A percentile compares a stretch with the other conserved stretches of the same genome.
Conservation (phyloP, 2,888 invertebrate species). For the Trachelus iudaicus region DNA sequence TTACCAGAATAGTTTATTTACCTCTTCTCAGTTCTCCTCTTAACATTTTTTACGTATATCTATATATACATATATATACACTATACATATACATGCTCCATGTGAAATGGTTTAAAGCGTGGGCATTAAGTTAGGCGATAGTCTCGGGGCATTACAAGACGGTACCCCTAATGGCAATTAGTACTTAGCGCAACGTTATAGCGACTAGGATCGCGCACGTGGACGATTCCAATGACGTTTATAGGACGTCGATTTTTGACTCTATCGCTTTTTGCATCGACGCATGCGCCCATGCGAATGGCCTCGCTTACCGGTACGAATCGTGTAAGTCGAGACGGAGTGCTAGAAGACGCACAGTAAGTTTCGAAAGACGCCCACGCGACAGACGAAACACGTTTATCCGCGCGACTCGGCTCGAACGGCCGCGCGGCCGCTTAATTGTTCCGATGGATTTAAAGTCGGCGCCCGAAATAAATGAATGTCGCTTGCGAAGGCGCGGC, state of each 20-base stretch:
- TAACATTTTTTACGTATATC: neutral
- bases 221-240: neutral
- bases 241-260: neutral
- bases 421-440: conserved; percentile 39
- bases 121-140: neutral
- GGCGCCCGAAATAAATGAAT: conserved; percentile 43
- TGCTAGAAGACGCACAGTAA: conserved; percentile 18
- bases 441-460: conserved; percentile 50
- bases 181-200: neutral
- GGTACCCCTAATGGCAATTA: neutral
- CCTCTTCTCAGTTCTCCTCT: neutral
- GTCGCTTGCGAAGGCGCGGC: conserved; percentile 31
- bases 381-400: conserved; percentile 8
- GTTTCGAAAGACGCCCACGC: conserved; percentile 25
- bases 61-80: neutral
- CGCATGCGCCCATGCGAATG: neutral
- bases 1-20: neutral
- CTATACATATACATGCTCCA: neutral
- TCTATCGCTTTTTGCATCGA: neutral
- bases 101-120: neutral
- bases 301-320: neutral
- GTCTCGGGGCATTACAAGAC: neutral
- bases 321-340: conserved; percentile 21
- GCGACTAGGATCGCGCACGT: neutral
- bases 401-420: neutral